These are phyloP conservation scores for Catajapyx aquilonaris DNA, from an alignment of 1,140 invertebrate genomes.

Conservation along the genomic window DNA sequence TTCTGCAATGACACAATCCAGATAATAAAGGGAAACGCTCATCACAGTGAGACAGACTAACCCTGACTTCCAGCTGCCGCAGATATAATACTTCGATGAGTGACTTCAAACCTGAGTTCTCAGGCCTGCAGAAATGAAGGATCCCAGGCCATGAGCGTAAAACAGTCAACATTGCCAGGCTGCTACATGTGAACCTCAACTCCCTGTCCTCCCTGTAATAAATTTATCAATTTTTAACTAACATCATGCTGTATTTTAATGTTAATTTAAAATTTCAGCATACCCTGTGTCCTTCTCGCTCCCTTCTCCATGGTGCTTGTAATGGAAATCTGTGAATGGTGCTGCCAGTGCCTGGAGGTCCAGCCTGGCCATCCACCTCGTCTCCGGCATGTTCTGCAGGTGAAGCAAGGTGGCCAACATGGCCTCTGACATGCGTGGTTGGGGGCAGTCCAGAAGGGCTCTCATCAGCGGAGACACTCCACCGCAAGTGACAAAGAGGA, in stretches of 20 bases:
- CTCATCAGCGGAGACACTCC: slow-evolving; percentile 61
- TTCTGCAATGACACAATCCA: no score
- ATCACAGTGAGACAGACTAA: slow-evolving; percentile 31
- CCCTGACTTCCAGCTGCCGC: slow-evolving; percentile 67
- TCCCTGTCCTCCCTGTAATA: slow-evolving; percentile 57
- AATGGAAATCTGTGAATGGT: slow-evolving; percentile 81
- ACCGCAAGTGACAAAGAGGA: slow-evolving; percentile 54
- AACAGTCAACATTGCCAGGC: slow-evolving; percentile 59
- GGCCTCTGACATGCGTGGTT: slow-evolving; percentile 54
- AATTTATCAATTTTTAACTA: no score
- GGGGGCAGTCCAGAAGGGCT: slow-evolving; percentile 58
- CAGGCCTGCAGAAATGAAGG: slow-evolving; percentile 60
- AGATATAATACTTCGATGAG: slow-evolving; percentile 72
- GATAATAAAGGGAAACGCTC: no score
- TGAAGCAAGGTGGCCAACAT: slow-evolving; percentile 67
- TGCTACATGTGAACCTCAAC: slow-evolving; percentile 56
- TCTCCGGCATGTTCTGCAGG: slow-evolving; percentile 67
- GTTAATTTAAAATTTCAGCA: slow-evolving; percentile 2
- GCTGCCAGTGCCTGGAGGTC: slow-evolving; percentile 66
- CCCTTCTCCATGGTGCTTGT: slow-evolving; percentile 32
- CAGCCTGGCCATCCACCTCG: slow-evolving; percentile 43
- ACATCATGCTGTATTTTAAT: no score
- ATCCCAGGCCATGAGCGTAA: slow-evolving; percentile 77
- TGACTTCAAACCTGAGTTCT: slow-evolving; percentile 49
- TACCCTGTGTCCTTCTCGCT: slow-evolving; percentile 14